Percentiles rank a stretch among this genome's conserved stretches.
Conservation (phyloP, 2,113 vertebrate species). For the Beaufortia kweichowensis region DNA sequence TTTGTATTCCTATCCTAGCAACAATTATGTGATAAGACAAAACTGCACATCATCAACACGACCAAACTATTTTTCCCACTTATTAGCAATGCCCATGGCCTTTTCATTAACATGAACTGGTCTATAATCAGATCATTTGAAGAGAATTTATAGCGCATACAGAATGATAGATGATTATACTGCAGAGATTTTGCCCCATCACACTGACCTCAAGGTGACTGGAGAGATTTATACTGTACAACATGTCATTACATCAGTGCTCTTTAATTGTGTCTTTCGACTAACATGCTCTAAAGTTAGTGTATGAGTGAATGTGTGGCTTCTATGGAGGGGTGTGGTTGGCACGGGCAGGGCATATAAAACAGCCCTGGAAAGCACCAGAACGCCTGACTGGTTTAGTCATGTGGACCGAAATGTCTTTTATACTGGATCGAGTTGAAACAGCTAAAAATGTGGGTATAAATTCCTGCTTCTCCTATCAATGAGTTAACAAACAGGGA, state of each 20-base stretch:
- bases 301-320: slow-evolving; percentile 2
- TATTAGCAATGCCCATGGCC: slow-evolving; percentile 13
- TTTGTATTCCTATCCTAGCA: slow-evolving; percentile 20
- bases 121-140: slow-evolving; percentile 7
- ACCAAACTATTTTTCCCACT: background rate
- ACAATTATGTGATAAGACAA: slow-evolving; percentile 18
- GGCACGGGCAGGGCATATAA: slow-evolving; percentile 3
- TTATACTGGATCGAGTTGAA: slow-evolving; percentile 51
- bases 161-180: slow-evolving; percentile 23
- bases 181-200: background rate
- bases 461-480: slow-evolving; percentile 43
- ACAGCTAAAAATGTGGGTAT: slow-evolving; percentile 44
- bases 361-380: slow-evolving; percentile 50
- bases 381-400: slow-evolving; percentile 46
- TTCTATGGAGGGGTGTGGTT: slow-evolving; percentile 19
- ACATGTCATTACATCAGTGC: slow-evolving; percentile 11
- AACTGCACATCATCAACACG: background rate
- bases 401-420: slow-evolving; percentile 47
- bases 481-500: slow-evolving; percentile 30
- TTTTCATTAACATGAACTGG: slow-evolving; percentile 20
- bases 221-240: slow-evolving; percentile 19
- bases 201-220: slow-evolving; percentile 9
- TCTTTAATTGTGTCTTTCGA: slow-evolving; percentile 17
- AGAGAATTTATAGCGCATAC: background rate
- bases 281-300: slow-evolving; percentile 16